phyloP scores from a whole-genome alignment of 2,888 invertebrate species.

The Muscina levida region DNA sequence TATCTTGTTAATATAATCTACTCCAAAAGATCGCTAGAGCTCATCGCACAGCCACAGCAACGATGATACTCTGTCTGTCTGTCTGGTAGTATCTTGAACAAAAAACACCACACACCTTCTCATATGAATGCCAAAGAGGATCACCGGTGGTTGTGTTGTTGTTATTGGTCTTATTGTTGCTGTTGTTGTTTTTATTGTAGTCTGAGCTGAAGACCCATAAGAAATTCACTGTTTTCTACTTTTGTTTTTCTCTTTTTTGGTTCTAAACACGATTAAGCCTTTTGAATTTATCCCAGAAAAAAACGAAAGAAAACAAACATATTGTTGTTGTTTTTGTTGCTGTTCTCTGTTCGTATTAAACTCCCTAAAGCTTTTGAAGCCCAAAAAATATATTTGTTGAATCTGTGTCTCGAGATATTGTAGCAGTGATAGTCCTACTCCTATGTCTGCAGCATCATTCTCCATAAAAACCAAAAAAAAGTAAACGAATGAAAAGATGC shows the following conservation, averaged over 20 bases:
- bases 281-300: background rate
- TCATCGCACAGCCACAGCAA: slow-evolving; percentile 17
- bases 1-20: slow-evolving; percentile 56
- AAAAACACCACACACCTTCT: slow-evolving; percentile 47
- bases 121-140: slow-evolving; percentile 51
- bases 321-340: slow-evolving; percentile 20
- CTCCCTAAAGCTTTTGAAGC: slow-evolving; percentile 54
- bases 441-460: slow-evolving; percentile 39
- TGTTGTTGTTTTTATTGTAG: background rate
- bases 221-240: background rate
- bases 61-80: slow-evolving; percentile 6
- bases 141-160: slow-evolving; percentile 16
- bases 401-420: slow-evolving; percentile 16
- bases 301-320: slow-evolving; percentile 1
- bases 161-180: slow-evolving; percentile 14
- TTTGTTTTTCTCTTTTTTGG: background rate
- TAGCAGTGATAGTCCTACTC: slow-evolving; percentile 20
- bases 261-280: slow-evolving; percentile 4
- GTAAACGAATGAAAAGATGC: too few species aligned
- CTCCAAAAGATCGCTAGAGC: slow-evolving; percentile 50
- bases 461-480: too few species aligned
- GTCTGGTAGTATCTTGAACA: slow-evolving; percentile 2
- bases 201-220: background rate
- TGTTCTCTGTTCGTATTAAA: slow-evolving; percentile 20
- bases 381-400: slow-evolving; percentile 37